phyloP scores from a whole-genome alignment of 2,888 invertebrate genomes.

The Leuctra nigra region DNA sequence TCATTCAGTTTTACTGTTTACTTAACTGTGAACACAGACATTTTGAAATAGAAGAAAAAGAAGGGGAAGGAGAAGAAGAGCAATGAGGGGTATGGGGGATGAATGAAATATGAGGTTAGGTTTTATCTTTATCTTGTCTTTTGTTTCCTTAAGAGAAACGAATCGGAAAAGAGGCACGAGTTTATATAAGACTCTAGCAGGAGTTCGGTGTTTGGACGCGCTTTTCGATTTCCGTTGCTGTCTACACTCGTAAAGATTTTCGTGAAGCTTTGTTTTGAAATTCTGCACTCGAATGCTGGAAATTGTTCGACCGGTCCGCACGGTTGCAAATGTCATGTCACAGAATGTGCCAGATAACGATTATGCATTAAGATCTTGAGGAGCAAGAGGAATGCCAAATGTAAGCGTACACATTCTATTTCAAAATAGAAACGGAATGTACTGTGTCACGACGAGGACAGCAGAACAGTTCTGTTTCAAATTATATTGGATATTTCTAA shows the following conservation, averaged over 20 bases:
- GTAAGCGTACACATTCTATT: background rate
- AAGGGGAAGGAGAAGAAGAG: conserved; percentile 15
- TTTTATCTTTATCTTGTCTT: conserved; percentile 23
- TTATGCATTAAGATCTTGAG: conserved; percentile 11
- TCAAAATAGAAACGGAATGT: too few species aligned
- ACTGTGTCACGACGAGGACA: too few species aligned
- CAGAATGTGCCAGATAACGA: background rate
- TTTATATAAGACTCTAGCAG: conserved; percentile 2
- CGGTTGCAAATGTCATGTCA: conserved; percentile 2
- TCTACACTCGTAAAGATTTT: background rate
- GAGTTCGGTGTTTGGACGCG: conserved; percentile 3
- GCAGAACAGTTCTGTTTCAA: too few species aligned
- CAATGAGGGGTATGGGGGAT: too few species aligned
- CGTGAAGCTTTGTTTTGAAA: conserved; percentile 1
- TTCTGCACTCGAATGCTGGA: background rate
- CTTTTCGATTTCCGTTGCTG: conserved; percentile 5
- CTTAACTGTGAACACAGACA: conserved; percentile 4
- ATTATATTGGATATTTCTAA: too few species aligned
- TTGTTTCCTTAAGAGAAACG: conserved; percentile 22
- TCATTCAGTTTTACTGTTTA: conserved; percentile 8
- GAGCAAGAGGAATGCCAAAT: background rate
- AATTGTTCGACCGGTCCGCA: background rate
- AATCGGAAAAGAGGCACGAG: conserved; percentile 19
- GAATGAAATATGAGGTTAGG: conserved; percentile 24
- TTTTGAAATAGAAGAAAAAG: conserved; percentile 14